Percentiles rank a stretch among this genome's conserved stretches.
Evolutionary conservation across 2,888 invertebrate genomes (phyloP).

Genomic region (Lomographa bimaculata): DNA sequence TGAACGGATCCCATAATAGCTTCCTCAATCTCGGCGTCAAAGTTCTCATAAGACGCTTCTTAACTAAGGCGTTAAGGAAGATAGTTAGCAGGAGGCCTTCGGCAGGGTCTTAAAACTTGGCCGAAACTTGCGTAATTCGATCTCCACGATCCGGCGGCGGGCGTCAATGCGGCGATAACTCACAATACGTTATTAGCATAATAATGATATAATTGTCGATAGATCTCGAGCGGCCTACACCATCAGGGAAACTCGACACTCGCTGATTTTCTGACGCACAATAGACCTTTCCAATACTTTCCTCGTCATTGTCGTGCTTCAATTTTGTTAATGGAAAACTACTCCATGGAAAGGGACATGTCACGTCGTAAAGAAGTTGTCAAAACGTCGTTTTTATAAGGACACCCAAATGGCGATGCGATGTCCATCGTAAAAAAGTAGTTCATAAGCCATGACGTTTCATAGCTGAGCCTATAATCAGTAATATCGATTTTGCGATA

Average conservation of each 20-base stretch:
- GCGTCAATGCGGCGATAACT: conserved; percentile 68
- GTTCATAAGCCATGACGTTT: conserved; percentile 72
- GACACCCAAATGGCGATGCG: conserved; percentile 51
- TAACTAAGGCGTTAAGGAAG: conserved; percentile 82
- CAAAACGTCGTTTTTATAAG: conserved; percentile 32
- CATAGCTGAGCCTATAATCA: conserved; percentile 64
- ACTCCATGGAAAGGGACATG: conserved; percentile 21
- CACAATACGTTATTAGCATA: conserved; percentile 78
- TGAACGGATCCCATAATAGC: conserved; percentile 80
- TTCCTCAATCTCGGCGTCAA: conserved; percentile 82
- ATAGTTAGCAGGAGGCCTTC: conserved; percentile 80
- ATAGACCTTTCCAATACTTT: conserved; percentile 11
- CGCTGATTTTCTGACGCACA: conserved; percentile 9
- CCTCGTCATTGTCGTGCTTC: conserved; percentile 16
- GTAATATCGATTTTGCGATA: conserved; percentile 77
- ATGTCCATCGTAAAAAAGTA: conserved; percentile 65
- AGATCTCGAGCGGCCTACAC: conserved; percentile 18
- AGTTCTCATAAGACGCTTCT: conserved; percentile 82
- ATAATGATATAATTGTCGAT: conserved; percentile 55
- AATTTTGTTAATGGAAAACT: conserved; percentile 27
- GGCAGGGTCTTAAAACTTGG: conserved; percentile 79
- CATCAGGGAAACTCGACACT: conserved; percentile 10
- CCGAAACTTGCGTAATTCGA: conserved; percentile 77
- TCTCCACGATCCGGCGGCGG: conserved; percentile 65
- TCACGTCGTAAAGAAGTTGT: conserved; percentile 32